Conservation (phyloP, 1,140 invertebrate genomes). For the Microplitis demolitor region DNA sequence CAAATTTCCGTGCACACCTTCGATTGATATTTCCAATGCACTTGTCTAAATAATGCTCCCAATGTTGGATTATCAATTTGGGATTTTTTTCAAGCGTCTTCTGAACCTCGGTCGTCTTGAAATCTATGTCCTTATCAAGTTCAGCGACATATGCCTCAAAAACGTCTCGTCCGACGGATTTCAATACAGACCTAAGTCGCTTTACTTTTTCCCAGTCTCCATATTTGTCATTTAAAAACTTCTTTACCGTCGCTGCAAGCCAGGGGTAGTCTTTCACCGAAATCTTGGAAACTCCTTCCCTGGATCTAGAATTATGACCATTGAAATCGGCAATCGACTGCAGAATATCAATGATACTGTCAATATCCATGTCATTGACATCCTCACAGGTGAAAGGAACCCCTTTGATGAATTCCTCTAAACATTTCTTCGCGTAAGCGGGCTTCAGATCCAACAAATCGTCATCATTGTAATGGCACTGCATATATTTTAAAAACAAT, state of each 20-base stretch:
- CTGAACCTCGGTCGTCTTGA: slow-evolving; percentile 9
- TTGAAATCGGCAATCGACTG: neutral
- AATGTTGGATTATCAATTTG: slow-evolving; percentile 23
- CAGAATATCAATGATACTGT: neutral
- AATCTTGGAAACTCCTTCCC: slow-evolving; percentile 8
- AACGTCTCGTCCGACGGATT: slow-evolving; percentile 29
- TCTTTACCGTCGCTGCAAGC: slow-evolving; percentile 28
- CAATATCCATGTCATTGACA: slow-evolving; percentile 23
- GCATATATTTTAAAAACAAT: neutral
- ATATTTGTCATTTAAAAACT: slow-evolving; percentile 1
- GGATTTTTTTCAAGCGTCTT: slow-evolving; percentile 35
- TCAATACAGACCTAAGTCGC: slow-evolving; percentile 4
- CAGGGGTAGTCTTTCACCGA: slow-evolving; percentile 38
- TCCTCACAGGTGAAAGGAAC: neutral
- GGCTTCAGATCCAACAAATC: neutral
- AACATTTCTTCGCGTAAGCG: neutral
- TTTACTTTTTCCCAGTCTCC: slow-evolving; percentile 1
- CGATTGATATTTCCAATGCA: neutral
- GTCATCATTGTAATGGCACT: neutral
- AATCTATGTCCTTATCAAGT: neutral
- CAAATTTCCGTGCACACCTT: slow-evolving; percentile 25
- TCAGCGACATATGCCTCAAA: slow-evolving; percentile 21
- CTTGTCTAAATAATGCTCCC: slow-evolving; percentile 34
- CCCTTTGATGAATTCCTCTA: neutral
- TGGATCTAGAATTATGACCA: slow-evolving; percentile 4